Base-by-base conservation (phyloP, 2,888 invertebrate genomes). In the Zaprionus lineosus region DNA sequence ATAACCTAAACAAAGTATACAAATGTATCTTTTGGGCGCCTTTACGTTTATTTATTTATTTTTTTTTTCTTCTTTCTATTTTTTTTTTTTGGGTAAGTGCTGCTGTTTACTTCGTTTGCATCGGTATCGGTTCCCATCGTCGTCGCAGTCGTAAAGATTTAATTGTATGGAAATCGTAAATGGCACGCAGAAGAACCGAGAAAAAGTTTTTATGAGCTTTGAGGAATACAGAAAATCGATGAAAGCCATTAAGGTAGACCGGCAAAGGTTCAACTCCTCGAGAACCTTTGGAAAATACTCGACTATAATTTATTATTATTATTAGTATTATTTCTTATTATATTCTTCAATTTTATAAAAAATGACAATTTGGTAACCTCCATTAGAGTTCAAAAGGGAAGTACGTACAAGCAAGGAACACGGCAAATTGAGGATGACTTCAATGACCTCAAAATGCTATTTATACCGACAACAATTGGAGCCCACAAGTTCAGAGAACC, bases 81-180 rank as follows among this genome's bases (percentile, higher is more conserved):
- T 18, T 26, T 33, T 15, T 15, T 16, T 14, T 51, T 48, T 33
- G 44, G 37, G 40, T 40, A 53, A 46, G 48, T 55, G 44, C 48
- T 48, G 37, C 39, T 46, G 41, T 44, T 61, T 4, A 34, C 40
- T 63, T 26, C 71, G 51, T 68, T 48, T 46, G 50, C 74, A 72
- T 72, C 63, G 44, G 51, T 66, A 55, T 33, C 63, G 44, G 51
- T 66, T 55, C 34, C 47, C 61, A 61, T 55, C 61, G 61, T 55
- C 74, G 57, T 60, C 46, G 61, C 57, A 71, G 73, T 84, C 81
- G 62, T 81, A 78, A 84, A 81, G 84, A 84, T 84, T 81, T 81
- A 81, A 81, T 81, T 81, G 84, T 78, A 81, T 81, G 84, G 83
- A 81, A 81, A 84, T 84, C 79, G 84, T 84, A 82, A 81, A 84